phyloP scores from a whole-genome alignment of 2,113 vertebrate genomes.

The Solea solea region DNA sequence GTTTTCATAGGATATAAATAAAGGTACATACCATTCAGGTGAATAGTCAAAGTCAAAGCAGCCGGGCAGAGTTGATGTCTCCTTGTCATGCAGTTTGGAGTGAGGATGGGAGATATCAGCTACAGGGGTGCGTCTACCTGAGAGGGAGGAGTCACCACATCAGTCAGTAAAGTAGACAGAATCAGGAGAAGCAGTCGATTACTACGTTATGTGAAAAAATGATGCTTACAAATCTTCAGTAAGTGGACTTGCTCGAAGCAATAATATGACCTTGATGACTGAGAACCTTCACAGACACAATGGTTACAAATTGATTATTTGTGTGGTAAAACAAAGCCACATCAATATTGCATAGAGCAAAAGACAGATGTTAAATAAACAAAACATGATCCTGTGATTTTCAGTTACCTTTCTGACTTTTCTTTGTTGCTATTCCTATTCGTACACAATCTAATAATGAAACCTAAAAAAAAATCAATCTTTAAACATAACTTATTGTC shows the following conservation, averaged over 20 bases:
- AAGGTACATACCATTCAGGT: constrained; percentile 45
- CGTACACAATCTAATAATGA: not conserved
- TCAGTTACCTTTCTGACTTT: not conserved
- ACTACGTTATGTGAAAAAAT: constrained; percentile 3
- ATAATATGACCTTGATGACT: no score
- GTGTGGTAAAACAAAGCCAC: not conserved
- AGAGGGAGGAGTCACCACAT: constrained; percentile 64
- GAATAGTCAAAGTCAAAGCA: constrained; percentile 28
- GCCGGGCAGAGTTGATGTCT: constrained; percentile 46
- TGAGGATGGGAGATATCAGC: constrained; percentile 56
- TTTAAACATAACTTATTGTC: constrained; percentile 38
- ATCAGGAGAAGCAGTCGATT: constrained; percentile 2
- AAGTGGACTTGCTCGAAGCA: no score
- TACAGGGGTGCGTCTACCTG: constrained; percentile 62
- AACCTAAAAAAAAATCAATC: constrained; percentile 4
- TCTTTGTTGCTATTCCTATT: constrained; percentile 34
- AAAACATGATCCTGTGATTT: not conserved
- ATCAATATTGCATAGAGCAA: not conserved
- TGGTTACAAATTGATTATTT: no score
- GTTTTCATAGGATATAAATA: not conserved
- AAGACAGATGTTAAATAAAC: not conserved
- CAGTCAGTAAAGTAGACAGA: constrained; percentile 19
- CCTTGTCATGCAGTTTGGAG: constrained; percentile 53
- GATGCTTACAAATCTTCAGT: not conserved
- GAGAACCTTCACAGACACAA: no score